phyloP scores from a whole-genome alignment of 2,888 invertebrate genomes.

The Pollenia amentaria region DNA sequence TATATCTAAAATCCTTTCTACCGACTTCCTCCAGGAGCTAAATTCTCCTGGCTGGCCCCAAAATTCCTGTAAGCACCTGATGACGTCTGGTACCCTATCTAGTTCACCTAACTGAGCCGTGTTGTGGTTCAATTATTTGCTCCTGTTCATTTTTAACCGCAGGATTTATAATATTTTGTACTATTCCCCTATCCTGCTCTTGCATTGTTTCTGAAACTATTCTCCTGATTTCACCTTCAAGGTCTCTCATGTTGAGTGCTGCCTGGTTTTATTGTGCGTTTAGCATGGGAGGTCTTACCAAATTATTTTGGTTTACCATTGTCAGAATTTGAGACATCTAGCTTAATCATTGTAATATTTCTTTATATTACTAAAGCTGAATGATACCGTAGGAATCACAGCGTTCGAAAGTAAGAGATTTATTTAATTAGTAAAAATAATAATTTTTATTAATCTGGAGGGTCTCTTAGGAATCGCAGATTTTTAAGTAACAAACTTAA shows the following conservation, averaged over 20 bases:
- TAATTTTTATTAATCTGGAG: no score
- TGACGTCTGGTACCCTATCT: conserved; percentile 17
- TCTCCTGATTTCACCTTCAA: neutral
- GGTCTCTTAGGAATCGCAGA: no score
- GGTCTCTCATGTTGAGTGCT: no score
- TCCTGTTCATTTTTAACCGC: neutral
- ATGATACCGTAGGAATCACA: no score
- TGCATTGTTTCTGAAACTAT: neutral
- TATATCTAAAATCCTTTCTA: conserved; percentile 49
- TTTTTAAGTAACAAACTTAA: no score
- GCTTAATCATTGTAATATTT: no score
- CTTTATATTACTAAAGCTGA: no score
- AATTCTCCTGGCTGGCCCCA: conserved; percentile 22
- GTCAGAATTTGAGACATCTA: neutral
- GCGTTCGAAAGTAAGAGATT: no score
- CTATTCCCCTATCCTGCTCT: conserved; percentile 2
- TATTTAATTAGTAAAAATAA: no score
- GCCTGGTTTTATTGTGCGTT: neutral
- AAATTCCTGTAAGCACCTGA: conserved; percentile 58
- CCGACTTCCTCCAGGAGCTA: conserved; percentile 30
- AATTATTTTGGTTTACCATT: neutral
- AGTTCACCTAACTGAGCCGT: neutral
- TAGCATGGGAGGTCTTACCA: conserved; percentile 1
- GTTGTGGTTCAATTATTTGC: conserved; percentile 48
- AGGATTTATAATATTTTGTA: neutral